Percentiles rank a stretch among this genome's conserved stretches.
These are phyloP conservation scores for Cyrtorhinus lividipennis DNA, from an alignment of 1,140 invertebrate genomes.

Conservation along the genomic window DNA sequence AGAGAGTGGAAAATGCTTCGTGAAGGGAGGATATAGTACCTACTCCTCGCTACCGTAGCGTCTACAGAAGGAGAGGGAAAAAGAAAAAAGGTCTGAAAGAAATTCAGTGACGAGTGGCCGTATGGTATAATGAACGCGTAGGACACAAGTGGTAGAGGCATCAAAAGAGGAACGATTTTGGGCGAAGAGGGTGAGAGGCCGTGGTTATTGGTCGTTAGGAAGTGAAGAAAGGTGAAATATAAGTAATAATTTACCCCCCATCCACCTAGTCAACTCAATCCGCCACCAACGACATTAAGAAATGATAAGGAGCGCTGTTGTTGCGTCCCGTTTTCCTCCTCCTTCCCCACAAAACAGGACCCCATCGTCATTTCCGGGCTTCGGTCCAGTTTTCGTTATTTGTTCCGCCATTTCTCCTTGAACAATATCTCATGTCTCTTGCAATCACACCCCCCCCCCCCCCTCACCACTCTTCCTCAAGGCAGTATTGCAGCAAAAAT, in stretches of 20 bases:
- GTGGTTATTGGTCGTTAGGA: background rate
- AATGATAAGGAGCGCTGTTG: background rate
- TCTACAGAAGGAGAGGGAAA: no score
- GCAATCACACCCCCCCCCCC: background rate
- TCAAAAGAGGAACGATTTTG: no score
- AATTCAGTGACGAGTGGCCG: no score
- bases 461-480: no score
- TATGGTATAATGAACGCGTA: no score
- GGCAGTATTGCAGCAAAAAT: no score
- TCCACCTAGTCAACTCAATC: background rate
- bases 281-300: background rate
- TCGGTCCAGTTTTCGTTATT: background rate
- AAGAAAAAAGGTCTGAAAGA: no score
- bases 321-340: background rate
- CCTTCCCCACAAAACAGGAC: background rate
- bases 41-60: no score
- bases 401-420: background rate
- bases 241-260: background rate
- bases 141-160: no score
- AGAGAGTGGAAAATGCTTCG: no score
- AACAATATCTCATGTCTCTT: background rate
- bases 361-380: background rate
- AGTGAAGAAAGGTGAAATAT: background rate
- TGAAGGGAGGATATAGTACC: no score
- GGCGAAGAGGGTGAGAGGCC: background rate